These are phyloP conservation scores for Octodonta nipae DNA, from an alignment of 2,888 invertebrate species.

Conservation along the genomic window DNA sequence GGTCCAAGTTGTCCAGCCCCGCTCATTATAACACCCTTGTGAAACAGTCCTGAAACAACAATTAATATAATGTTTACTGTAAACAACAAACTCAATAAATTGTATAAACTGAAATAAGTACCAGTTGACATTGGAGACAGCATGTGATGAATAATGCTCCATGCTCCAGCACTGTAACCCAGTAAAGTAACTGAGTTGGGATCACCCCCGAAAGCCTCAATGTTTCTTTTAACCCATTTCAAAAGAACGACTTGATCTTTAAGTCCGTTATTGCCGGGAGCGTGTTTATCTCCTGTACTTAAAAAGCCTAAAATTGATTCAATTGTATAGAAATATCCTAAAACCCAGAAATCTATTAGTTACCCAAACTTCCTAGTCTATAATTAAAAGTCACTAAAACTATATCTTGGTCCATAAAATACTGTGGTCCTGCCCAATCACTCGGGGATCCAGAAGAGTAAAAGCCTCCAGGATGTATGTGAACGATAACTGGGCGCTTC, in stretches of 20 bases:
- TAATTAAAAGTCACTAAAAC: conserved; percentile 55
- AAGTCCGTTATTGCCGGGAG: conserved; percentile 55
- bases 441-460: conserved; percentile 48
- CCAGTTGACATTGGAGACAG: conserved; percentile 54
- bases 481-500: conserved; percentile 49
- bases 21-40: conserved; percentile 56
- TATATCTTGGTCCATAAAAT: conserved; percentile 50
- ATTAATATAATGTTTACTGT: background rate
- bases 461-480: conserved; percentile 55
- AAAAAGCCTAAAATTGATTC: conserved; percentile 30
- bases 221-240: conserved; percentile 53
- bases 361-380: conserved; percentile 43
- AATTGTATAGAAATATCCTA: too few species aligned
- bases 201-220: conserved; percentile 55
- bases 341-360: too few species aligned
- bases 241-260: conserved; percentile 57
- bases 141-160: conserved; percentile 38
- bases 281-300: conserved; percentile 50
- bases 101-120: conserved; percentile 8
- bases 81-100: background rate
- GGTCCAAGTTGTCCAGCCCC: conserved; percentile 45
- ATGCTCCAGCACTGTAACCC: conserved; percentile 42
- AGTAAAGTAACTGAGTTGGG: conserved; percentile 48
- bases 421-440: conserved; percentile 42
- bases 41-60: conserved; percentile 46